Evolutionary conservation across 2,113 vertebrate genomes (phyloP).

Genomic region (Dinomys branickii): DNA sequence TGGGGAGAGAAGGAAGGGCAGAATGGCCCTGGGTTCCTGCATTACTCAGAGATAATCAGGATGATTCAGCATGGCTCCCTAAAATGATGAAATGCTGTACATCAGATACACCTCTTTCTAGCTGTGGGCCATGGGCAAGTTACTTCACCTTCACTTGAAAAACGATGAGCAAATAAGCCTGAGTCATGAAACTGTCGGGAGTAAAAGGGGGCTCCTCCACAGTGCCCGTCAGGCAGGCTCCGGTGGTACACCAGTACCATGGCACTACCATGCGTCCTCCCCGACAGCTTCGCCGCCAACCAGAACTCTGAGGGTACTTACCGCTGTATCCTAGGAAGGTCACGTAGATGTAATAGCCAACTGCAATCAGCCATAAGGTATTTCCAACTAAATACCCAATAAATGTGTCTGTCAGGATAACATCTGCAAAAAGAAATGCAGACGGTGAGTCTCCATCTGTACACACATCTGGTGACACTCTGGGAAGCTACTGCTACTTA

Average conservation of each 20-base stretch:
- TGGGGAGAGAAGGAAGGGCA: background rate
- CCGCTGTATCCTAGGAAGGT: slow-evolving; percentile 98
- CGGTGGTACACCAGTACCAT: too few relatives aligned
- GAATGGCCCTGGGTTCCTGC: background rate
- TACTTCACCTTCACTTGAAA: background rate
- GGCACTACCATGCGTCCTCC: background rate
- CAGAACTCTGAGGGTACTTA: slow-evolving; percentile 81
- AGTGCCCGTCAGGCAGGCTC: background rate
- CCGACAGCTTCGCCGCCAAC: background rate
- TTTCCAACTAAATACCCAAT: slow-evolving; percentile 92
- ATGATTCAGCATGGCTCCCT: background rate
- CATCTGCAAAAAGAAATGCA: slow-evolving; percentile 88
- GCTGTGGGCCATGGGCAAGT: background rate
- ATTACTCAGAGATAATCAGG: background rate
- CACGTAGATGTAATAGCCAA: slow-evolving; percentile 97
- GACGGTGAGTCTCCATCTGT: background rate
- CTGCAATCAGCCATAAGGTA: slow-evolving; percentile 95
- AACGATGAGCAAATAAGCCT: background rate
- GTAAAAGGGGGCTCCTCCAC: background rate
- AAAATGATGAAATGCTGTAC: background rate
- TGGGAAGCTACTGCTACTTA: slow-evolving; percentile 86
- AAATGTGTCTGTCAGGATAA: slow-evolving; percentile 91
- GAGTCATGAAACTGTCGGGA: background rate
- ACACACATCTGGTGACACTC: background rate
- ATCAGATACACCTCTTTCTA: background rate